Conservation (phyloP, 2,888 invertebrate genomes). For the Chloroclystis v-ata region DNA sequence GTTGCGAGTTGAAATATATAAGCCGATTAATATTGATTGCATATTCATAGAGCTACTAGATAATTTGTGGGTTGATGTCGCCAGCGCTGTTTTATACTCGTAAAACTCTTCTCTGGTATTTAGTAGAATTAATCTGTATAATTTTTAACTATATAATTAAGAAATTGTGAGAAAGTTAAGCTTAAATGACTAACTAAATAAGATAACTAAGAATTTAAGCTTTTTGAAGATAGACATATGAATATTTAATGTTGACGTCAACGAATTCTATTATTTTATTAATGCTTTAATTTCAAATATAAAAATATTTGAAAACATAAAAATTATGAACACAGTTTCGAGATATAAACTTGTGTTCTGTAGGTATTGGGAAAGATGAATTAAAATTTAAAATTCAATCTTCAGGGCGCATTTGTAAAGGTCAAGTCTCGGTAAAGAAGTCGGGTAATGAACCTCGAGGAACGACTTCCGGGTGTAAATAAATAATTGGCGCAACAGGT, state of each 20-base stretch:
- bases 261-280: background rate
- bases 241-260: slow-evolving; percentile 19
- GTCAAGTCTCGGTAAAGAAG: slow-evolving; percentile 3
- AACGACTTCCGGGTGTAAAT: slow-evolving; percentile 68
- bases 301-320: background rate
- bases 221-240: slow-evolving; percentile 2
- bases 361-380: background rate
- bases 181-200: slow-evolving; percentile 10
- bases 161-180: slow-evolving; percentile 23
- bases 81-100: slow-evolving; percentile 32
- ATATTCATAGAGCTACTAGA: slow-evolving; percentile 39
- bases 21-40: slow-evolving; percentile 44
- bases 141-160: slow-evolving; percentile 25
- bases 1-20: slow-evolving; percentile 37
- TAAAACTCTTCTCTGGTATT: slow-evolving; percentile 35
- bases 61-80: slow-evolving; percentile 39
- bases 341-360: too few species aligned
- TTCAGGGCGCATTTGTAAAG: slow-evolving; percentile 1
- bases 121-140: slow-evolving; percentile 20
- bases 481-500: slow-evolving; percentile 70
- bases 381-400: background rate
- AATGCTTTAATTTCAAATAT: too few species aligned
- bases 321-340: background rate
- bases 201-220: slow-evolving; percentile 15
- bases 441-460: slow-evolving; percentile 30